These are phyloP conservation scores for Cantharis rustica DNA, from an alignment of 2,888 invertebrate species.

Conservation along the genomic window DNA sequence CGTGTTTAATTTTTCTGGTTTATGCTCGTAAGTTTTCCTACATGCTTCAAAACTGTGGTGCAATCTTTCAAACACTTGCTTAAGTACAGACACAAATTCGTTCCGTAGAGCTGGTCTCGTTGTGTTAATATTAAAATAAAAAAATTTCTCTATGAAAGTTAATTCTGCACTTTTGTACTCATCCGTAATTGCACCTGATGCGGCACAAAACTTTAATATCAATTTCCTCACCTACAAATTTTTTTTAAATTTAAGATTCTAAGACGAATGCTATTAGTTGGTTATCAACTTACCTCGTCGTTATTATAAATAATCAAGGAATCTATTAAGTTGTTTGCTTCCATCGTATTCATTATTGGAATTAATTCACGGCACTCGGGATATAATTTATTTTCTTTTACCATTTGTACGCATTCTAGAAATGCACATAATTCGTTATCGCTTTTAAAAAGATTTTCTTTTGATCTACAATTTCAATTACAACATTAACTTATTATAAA, in stretches of 20 bases:
- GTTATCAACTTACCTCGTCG: not conserved
- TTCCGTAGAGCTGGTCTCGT: slow-evolving; percentile 72
- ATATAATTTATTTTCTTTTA: not conserved
- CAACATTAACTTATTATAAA: not conserved
- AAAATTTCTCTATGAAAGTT: slow-evolving; percentile 63
- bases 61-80: slow-evolving; percentile 67
- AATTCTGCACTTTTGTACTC: slow-evolving; percentile 60
- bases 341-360: not conserved
- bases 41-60: slow-evolving; percentile 56
- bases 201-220: not conserved
- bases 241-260: not conserved
- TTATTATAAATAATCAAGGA: not conserved
- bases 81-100: slow-evolving; percentile 68
- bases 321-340: not conserved
- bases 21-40: slow-evolving; percentile 26
- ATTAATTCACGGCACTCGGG: not conserved
- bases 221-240: not conserved
- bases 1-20: not conserved
- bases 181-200: not conserved
- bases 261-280: not conserved
- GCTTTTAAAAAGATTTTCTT: slow-evolving; percentile 27
- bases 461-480: slow-evolving; percentile 24
- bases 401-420: slow-evolving; percentile 54
- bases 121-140: slow-evolving; percentile 71
- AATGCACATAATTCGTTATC: slow-evolving; percentile 54